These are phyloP conservation scores for Eurypyga helias DNA, from an alignment of 2,113 vertebrate species.

Conservation along the genomic window DNA sequence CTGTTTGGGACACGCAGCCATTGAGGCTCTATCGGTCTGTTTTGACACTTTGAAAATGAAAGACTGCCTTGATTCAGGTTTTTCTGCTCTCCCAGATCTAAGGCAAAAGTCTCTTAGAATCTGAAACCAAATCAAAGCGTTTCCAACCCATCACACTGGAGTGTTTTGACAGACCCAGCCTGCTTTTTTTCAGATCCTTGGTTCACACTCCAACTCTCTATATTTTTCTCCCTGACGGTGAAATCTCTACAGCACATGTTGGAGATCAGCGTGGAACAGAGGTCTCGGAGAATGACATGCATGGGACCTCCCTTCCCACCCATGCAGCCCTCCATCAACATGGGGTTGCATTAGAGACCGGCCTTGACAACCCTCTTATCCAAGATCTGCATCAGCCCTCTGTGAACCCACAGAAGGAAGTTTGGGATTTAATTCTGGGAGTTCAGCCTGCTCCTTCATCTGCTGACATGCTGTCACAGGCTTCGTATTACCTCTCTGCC, in stretches of 20 bases:
- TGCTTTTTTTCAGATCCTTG: not conserved
- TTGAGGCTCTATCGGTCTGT: not conserved
- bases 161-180: not conserved
- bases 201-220: not conserved
- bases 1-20: not conserved
- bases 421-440: not conserved
- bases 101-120: not conserved
- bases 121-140: not conserved
- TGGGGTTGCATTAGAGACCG: not conserved
- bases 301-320: not conserved
- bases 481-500: not conserved
- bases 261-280: rapidly evolving
- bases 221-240: not conserved
- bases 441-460: not conserved
- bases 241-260: rapidly evolving
- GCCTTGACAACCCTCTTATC: rapidly evolving
- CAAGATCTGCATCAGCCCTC: not conserved
- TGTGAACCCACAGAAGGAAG: not conserved
- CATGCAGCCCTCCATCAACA: rapidly evolving
- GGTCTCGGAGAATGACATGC: rapidly evolving
- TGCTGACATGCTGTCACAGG: not conserved
- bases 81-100: not conserved
- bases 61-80: not conserved
- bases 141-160: not conserved
- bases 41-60: not conserved